Percentiles rank a stretch among this genome's conserved stretches.
phyloP scores from a whole-genome alignment of 35 echinoderm and acorn worm genomes.

The Patiria miniata region DNA sequence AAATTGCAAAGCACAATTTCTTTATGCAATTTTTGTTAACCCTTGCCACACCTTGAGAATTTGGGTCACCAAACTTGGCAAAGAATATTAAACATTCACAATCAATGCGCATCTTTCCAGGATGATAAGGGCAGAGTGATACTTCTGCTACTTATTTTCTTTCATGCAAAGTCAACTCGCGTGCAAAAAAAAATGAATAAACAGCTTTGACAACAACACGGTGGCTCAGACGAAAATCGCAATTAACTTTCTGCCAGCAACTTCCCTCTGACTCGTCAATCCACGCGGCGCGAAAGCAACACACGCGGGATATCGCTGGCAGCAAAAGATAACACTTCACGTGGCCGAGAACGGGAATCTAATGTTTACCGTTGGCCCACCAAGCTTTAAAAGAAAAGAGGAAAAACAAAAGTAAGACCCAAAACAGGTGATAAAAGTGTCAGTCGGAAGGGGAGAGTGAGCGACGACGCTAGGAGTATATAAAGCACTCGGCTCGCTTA shows the following conservation, averaged over 20 bases:
- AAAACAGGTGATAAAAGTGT: conserved; percentile 16
- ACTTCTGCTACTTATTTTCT: too few relatives aligned
- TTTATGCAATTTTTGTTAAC: too few relatives aligned
- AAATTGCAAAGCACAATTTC: too few relatives aligned
- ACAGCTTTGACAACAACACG: not conserved
- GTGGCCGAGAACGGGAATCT: not conserved
- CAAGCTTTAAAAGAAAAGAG: not conserved
- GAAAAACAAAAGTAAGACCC: conserved; percentile 2
- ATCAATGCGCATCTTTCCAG: too few relatives aligned
- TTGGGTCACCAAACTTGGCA: too few relatives aligned
- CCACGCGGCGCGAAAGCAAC: not conserved
- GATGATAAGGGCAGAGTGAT: too few relatives aligned
- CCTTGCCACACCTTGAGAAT: too few relatives aligned
- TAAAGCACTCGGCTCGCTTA: not conserved
- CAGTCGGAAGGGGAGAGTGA: not conserved
- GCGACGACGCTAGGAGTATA: not conserved
- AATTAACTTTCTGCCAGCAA: conserved; percentile 9
- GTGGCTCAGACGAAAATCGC: not conserved
- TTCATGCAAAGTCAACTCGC: too few relatives aligned
- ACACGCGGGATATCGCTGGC: not conserved
- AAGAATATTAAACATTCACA: too few relatives aligned
- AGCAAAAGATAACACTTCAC: conserved; percentile 10
- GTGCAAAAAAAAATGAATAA: not conserved
- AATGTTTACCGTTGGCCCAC: not conserved
- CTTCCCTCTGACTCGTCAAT: not conserved